Base-by-base conservation (phyloP, 2,113 vertebrate species). In the Cavia porcellus region DNA sequence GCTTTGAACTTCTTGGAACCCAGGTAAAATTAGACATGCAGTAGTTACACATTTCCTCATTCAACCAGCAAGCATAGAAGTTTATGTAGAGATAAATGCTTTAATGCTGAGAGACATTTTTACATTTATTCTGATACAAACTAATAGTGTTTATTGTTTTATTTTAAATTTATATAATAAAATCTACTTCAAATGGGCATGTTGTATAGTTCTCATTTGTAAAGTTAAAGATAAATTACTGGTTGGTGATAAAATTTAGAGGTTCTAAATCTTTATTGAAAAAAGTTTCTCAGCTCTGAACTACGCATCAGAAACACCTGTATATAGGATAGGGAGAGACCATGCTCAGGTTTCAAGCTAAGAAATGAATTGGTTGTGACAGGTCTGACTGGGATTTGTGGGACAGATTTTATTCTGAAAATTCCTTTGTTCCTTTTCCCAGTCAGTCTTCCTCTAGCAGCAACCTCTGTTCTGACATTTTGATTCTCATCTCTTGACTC, bases 1-100 rank as follows among this genome's bases (percentile, higher is more conserved):
- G 68, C 83, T 97, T 85, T 90, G 68, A 97, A 86, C 68, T 86
- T 95, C 47, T 84, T 96, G 89, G 70, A 84, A 93, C 50, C n/a
- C 74, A 84, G 66, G 32, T 45, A 95, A 94, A 97, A 70, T 87
- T 72, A 92, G 89, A 86, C 62, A 86, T 74, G 35, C 66, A 55
- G 52, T 77, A 57, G n/a, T 83, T 94, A 92, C 47, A 24, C 47
- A 59, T n/a, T 89, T 85, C 90, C 57, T 86, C 42, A 92, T 35
- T 70, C 82, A 90, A 38, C 62, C 38, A 92, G 30, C 52, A 97
- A 94, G 42, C 59, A 70, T 61, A 57, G 61, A 91, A n/a, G 35
- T 92, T 85, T 85, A 95, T 85, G 47, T 35, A 96, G 52, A 89
- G 66, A 77, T n/a, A 94, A 57, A 66, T 38, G 14, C 83, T 94